Base-by-base conservation (phyloP, 2,797 vertebrate species). In the Podarcis siculus region DNA sequence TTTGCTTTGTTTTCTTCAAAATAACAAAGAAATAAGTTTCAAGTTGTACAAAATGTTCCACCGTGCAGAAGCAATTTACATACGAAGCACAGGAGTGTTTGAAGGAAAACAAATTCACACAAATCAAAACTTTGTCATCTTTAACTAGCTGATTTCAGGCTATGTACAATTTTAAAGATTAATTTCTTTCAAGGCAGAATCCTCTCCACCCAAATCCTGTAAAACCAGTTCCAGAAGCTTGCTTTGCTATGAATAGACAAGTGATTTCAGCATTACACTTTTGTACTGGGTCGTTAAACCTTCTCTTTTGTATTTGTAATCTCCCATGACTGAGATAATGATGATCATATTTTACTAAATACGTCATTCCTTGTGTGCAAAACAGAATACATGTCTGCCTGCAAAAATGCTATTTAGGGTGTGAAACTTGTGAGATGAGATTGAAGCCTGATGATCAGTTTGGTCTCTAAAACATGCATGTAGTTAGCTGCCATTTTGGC, bases 141-240 rank as follows among this genome's bases (percentile, higher is more conserved):
- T 35, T 81, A 90, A 66, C 8, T n/a, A 32, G 61, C 71, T 85
- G 86, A 89, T 93, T 89, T 85, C 88, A 35, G 27, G 9, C 37
- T 86, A 91, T 64, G 89, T 91, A 87, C 72, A 89, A 21, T 89
- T 95, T 94, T 87, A 90, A 92, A 90, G 19, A 91, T 93, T 83
- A 90, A 80, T 95, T 94, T 93, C 86, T 95, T 96, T 95, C 89
- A 95, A 94, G 94, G 94, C 93, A 95, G 82, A 95, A 91, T 89
- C 89, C 94, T 89, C 94, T 91, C 94, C 94, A 0, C 93, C 94
- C 94, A 96, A 49, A 3, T 92, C 96, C 94, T 94, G 96, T 95
- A 96, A 96, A 97, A 95, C 96, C 92, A 96, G 97, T 97, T 97
- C 92, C 90, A 88, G 94, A 89, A 95, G 85, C 30, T 93, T 93